Conservation (phyloP, 2,797 vertebrate genomes). For the Ceryle rudis region DNA sequence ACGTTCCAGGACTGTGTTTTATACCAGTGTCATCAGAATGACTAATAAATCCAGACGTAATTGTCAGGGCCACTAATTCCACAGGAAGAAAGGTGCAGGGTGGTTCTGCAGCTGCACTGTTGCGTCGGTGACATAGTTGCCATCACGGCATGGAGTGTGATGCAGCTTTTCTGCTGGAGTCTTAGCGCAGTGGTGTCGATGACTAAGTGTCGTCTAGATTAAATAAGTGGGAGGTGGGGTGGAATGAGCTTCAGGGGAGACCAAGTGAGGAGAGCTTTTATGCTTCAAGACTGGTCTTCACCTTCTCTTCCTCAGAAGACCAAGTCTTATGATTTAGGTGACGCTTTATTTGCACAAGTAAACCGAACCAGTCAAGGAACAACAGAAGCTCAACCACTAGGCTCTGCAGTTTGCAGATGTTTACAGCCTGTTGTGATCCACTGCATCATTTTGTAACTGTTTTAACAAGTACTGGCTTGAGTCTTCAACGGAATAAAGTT, state of each 20-base stretch:
- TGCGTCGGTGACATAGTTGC: rapidly evolving
- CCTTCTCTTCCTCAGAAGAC: neutral
- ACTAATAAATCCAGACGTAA: neutral
- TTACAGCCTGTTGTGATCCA: neutral
- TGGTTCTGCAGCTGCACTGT: neutral
- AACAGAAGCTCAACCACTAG: neutral
- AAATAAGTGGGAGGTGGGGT: neutral
- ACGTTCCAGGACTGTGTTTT: neutral
- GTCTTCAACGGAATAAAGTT: neutral
- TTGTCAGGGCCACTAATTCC: neutral
- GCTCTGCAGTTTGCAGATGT: neutral
- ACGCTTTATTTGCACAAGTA: neutral
- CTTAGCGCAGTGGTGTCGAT: neutral
- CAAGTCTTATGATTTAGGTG: neutral
- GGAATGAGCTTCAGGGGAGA: neutral
- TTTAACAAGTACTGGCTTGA: neutral
- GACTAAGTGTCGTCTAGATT: neutral
- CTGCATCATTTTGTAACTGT: neutral
- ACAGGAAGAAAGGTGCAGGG: neutral
- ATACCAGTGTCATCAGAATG: neutral
- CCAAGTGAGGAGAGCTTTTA: neutral
- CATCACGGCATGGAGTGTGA: rapidly evolving
- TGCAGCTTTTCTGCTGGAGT: neutral
- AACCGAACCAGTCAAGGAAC: neutral
- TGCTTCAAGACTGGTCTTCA: neutral